Conservation (phyloP, 2,888 invertebrate species). For the Pedicia rivosa region DNA sequence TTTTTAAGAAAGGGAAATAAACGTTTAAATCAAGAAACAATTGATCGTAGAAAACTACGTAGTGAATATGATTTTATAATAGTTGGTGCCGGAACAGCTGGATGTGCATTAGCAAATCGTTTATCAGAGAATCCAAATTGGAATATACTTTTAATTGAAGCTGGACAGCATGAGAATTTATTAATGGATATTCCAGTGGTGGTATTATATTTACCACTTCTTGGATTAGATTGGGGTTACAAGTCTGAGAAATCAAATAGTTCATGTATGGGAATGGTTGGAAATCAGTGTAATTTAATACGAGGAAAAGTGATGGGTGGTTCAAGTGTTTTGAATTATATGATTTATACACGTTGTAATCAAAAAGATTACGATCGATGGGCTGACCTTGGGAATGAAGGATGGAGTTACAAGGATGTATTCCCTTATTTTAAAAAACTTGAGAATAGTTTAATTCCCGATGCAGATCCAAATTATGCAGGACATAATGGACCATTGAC, state of each 20-base stretch:
- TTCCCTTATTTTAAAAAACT: slow-evolving; percentile 63
- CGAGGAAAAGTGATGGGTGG: slow-evolving; percentile 73
- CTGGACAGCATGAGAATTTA: slow-evolving; percentile 34
- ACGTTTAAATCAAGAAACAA: no score
- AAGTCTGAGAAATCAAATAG: slow-evolving; percentile 57
- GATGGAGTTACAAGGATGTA: slow-evolving; percentile 58
- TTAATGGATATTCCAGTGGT: slow-evolving; percentile 75
- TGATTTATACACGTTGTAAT: slow-evolving; percentile 63
- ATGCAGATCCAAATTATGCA: slow-evolving; percentile 31
- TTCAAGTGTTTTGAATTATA: slow-evolving; percentile 60
- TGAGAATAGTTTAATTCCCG: slow-evolving; percentile 49
- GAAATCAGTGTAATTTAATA: slow-evolving; percentile 61
- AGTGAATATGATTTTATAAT: slow-evolving; percentile 36
- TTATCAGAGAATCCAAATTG: slow-evolving; percentile 38
- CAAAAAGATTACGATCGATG: slow-evolving; percentile 60
- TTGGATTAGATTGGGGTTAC: slow-evolving; percentile 72
- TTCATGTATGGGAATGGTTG: slow-evolving; percentile 58
- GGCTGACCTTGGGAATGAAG: slow-evolving; percentile 51
- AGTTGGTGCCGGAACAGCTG: slow-evolving; percentile 43
- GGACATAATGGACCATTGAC: slow-evolving; percentile 38
- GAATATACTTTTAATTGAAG: slow-evolving; percentile 40
- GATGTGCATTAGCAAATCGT: slow-evolving; percentile 41
- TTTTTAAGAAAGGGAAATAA: no score
- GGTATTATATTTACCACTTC: slow-evolving; percentile 72
- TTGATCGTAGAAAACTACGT: slow-evolving; percentile 47